A percentile compares a stretch with the other conserved stretches of the same genome.
phyloP scores from a whole-genome alignment of 1,140 invertebrate species.

The Atta cephalotes region DNA sequence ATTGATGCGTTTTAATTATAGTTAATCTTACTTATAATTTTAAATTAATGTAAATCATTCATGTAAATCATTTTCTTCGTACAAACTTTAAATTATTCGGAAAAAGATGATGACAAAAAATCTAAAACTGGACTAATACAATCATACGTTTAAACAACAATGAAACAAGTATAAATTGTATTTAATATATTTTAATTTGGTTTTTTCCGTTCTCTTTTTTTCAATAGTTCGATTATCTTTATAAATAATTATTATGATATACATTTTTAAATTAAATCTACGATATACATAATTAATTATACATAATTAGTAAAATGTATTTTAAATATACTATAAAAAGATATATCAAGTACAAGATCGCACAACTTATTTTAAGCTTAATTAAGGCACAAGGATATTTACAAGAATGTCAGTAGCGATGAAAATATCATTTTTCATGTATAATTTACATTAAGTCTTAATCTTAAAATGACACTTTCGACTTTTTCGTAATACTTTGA shows the following conservation, averaged over 20 bases:
- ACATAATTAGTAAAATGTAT: conserved; percentile 81
- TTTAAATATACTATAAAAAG: conserved; percentile 83
- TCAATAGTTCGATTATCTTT: too few species aligned
- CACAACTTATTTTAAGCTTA: conserved; percentile 71
- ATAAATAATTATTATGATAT: background rate
- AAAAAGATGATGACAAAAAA: background rate
- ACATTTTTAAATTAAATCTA: conserved; percentile 10
- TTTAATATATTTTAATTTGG: background rate
- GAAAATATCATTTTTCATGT: background rate
- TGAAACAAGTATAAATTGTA: background rate
- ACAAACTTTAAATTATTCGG: background rate
- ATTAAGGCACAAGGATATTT: conserved; percentile 82
- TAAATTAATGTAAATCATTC: background rate
- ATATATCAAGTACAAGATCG: conserved; percentile 79
- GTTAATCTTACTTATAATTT: background rate
- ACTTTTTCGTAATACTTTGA: conserved; percentile 16
- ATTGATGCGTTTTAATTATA: background rate
- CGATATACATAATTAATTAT: conserved; percentile 75
- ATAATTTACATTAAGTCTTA: conserved; percentile 17
- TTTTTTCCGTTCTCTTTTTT: background rate
- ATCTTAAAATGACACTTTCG: background rate
- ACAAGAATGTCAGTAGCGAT: conserved; percentile 61
- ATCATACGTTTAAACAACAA: background rate
- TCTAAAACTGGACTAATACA: background rate
- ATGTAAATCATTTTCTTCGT: background rate